A percentile compares a stretch with the other conserved stretches of the same genome.
Evolutionary conservation across 2,888 invertebrate species (phyloP).

Genomic region (Dryadula phaetusa): DNA sequence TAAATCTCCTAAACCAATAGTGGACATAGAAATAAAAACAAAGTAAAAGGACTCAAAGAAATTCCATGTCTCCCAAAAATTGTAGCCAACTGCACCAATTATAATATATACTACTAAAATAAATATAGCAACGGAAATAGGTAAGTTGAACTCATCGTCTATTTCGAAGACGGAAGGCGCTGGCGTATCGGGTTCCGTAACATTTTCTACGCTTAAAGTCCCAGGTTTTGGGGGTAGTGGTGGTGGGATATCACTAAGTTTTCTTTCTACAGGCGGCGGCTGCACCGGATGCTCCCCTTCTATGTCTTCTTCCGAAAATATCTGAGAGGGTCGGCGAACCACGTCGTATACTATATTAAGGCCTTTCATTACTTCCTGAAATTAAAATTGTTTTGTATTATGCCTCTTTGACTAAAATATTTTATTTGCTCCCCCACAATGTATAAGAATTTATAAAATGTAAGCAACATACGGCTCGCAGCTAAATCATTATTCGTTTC

Average conservation of each 20-base stretch:
- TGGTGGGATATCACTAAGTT: conserved; percentile 72
- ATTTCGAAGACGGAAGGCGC: conserved; percentile 91
- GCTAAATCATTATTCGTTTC: conserved; percentile 62
- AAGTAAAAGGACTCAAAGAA: conserved; percentile 98
- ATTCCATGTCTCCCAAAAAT: conserved; percentile 92
- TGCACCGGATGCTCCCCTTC: conserved; percentile 43
- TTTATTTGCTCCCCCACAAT: conserved; percentile 39
- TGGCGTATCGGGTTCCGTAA: conserved; percentile 89
- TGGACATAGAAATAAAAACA: conserved; percentile 98
- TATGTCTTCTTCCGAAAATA: conserved; percentile 82
- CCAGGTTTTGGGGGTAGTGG: conserved; percentile 75
- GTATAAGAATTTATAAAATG: conserved; percentile 50
- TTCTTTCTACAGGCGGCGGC: conserved; percentile 62
- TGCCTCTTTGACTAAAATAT: background rate
- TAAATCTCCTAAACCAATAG: conserved; percentile 97
- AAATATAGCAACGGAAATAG: conserved; percentile 93
- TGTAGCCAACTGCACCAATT: conserved; percentile 92
- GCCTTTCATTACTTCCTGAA: conserved; percentile 92
- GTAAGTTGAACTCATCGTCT: conserved; percentile 97
- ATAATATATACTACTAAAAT: conserved; percentile 94
- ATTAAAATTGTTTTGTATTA: conserved; percentile 13
- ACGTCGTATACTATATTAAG: conserved; percentile 92
- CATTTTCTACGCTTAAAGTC: conserved; percentile 60
- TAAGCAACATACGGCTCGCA: conserved; percentile 53
- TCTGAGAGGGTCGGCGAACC: conserved; percentile 89